These are phyloP conservation scores for Peromyscus californicus DNA, from an alignment of 2,113 vertebrate species.

Conservation along the genomic window DNA sequence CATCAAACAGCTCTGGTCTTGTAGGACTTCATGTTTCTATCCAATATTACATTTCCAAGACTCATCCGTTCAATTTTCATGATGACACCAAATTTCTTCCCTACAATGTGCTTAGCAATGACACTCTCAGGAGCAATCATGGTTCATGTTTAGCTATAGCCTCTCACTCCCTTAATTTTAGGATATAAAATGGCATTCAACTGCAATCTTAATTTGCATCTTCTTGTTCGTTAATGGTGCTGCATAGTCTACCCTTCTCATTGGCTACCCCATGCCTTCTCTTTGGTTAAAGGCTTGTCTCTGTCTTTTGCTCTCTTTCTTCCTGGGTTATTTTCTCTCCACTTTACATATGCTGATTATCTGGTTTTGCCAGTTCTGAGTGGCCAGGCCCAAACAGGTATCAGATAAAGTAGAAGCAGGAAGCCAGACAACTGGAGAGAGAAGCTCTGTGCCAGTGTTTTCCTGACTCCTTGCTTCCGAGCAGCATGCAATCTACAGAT, in stretches of 20 bases:
- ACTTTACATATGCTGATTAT: slow-evolving; percentile 8
- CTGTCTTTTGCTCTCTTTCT: slow-evolving; percentile 15
- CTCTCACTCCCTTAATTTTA: neutral
- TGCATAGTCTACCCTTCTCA: neutral
- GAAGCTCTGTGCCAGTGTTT: neutral
- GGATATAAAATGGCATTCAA: slow-evolving; percentile 22
- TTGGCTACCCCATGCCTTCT: slow-evolving; percentile 5
- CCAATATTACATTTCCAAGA: slow-evolving; percentile 1
- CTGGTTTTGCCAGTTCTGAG: slow-evolving; percentile 30
- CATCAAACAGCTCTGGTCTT: neutral
- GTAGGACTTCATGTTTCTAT: neutral
- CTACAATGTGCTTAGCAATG: neutral
- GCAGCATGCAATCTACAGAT: neutral
- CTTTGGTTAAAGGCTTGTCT: slow-evolving; percentile 25
- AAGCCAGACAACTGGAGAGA: neutral
- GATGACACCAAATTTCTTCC: slow-evolving; percentile 42
- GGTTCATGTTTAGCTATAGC: neutral
- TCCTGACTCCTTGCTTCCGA: neutral
- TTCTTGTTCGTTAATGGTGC: slow-evolving; percentile 20
- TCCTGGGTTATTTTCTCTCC: neutral
- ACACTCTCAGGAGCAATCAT: neutral
- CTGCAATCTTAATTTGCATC: neutral
- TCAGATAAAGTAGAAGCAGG: neutral
- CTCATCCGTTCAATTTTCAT: neutral
- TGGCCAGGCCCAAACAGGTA: neutral